Conservation (phyloP, 2,113 vertebrate species). For the Triplophysa siluroides region DNA sequence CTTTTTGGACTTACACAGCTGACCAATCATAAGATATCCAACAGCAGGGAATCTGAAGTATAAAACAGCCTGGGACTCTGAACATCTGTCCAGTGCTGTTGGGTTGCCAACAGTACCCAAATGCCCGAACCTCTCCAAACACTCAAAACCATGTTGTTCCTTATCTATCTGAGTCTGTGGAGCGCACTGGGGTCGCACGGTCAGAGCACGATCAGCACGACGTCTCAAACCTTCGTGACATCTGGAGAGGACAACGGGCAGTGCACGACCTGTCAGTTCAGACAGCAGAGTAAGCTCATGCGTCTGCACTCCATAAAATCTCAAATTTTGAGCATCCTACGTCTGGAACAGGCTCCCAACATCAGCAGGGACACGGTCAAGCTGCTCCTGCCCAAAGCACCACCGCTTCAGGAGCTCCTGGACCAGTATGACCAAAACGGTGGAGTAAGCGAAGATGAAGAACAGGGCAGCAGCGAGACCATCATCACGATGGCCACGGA, state of each 20-base stretch:
- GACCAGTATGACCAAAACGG: constrained; percentile 90
- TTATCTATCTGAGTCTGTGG: constrained; percentile 78
- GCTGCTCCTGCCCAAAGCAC: constrained; percentile 93
- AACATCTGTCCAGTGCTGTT: constrained; percentile 61
- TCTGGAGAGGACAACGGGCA: constrained; percentile 76
- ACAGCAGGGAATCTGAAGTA: constrained; percentile 79
- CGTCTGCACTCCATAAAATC: constrained; percentile 95
- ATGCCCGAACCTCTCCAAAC: not conserved
- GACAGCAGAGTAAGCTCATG: constrained; percentile 92
- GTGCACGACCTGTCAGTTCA: constrained; percentile 90
- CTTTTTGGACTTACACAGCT: constrained; percentile 25
- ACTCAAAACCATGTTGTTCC: constrained; percentile 75
- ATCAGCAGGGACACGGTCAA: constrained; percentile 96
- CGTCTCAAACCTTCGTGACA: constrained; percentile 67
- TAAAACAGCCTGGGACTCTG: constrained; percentile 81
- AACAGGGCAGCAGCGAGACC: constrained; percentile 90
- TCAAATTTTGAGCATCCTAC: constrained; percentile 95
- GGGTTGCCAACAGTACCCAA: constrained; percentile 1
- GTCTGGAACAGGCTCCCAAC: constrained; percentile 93
- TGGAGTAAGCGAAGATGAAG: constrained; percentile 85
- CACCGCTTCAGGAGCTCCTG: constrained; percentile 90
- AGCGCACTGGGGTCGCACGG: constrained; percentile 75
- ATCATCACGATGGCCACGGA: constrained; percentile 96
- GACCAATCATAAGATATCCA: constrained; percentile 85
- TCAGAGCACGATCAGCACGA: constrained; percentile 72